Conservation (phyloP, 2,797 vertebrate genomes). For the Tragelaphus eurycerus region DNA sequence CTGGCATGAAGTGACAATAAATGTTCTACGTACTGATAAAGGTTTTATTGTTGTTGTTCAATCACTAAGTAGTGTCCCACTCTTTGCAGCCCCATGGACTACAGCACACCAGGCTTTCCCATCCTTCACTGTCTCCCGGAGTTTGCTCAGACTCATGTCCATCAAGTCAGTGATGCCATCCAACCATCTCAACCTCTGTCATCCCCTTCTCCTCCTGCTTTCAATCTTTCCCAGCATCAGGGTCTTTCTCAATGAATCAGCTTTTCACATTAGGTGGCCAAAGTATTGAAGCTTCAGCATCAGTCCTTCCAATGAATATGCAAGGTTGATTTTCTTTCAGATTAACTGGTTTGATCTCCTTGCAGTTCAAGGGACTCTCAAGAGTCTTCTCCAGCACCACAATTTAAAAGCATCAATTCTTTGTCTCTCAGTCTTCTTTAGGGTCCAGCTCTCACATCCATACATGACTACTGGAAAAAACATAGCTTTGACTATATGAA, state of each 20-base stretch:
- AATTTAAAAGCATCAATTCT: neutral
- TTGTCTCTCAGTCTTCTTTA: neutral
- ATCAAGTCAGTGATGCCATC: neutral
- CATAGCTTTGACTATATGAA: neutral
- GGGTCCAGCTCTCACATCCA: neutral
- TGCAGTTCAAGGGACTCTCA: neutral
- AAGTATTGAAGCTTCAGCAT: neutral
- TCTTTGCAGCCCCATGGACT: neutral
- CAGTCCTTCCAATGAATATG: neutral
- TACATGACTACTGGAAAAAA: neutral
- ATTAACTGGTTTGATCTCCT: neutral
- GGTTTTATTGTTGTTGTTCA: neutral
- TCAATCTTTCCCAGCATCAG: neutral
- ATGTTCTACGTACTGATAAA: accelerated
- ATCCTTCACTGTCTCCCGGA: neutral
- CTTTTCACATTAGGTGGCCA: neutral
- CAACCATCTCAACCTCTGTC: neutral
- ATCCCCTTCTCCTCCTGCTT: neutral
- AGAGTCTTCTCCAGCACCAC: neutral
- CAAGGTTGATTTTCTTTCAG: neutral
- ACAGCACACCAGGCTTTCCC: neutral
- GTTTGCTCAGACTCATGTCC: neutral
- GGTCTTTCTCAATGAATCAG: neutral
- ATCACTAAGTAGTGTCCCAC: neutral
- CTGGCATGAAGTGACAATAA: no score